Percentiles rank a stretch among this genome's conserved stretches.
phyloP scores from a whole-genome alignment of 2,113 vertebrate genomes.

The Pungitius pungitius region DNA sequence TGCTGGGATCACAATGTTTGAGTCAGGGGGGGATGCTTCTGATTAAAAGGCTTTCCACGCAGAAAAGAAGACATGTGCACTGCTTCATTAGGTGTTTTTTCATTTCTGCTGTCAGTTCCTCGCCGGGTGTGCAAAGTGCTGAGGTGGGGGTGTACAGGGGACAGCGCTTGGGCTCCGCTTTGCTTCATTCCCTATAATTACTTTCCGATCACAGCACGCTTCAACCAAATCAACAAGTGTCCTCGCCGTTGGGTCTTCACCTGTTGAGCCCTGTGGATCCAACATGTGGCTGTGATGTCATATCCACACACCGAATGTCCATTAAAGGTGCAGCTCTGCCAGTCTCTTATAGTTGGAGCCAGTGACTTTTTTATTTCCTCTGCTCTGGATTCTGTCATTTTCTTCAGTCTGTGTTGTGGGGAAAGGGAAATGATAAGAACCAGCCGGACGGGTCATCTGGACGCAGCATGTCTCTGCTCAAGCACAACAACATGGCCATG shows the following conservation, averaged over 20 bases:
- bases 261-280: conserved; percentile 19
- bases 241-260: conserved; percentile 24
- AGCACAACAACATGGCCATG: conserved; percentile 11
- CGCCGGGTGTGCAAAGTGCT: not conserved
- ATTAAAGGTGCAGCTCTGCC: conserved; percentile 26
- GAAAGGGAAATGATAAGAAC: conserved; percentile 56
- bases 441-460: conserved; percentile 56
- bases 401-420: conserved; percentile 28
- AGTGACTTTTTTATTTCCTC: not conserved
- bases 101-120: not conserved
- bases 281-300: conserved; percentile 49
- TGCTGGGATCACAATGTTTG: not conserved
- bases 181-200: conserved; percentile 1
- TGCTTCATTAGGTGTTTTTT: not conserved
- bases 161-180: not conserved
- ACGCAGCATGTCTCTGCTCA: conserved; percentile 42
- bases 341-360: conserved; percentile 19
- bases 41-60: not conserved
- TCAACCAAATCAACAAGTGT: conserved; percentile 30
- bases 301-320: conserved; percentile 52
- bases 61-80: not conserved
- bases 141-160: not conserved
- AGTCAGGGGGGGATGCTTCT: not conserved
- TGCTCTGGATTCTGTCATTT: conserved; percentile 24
- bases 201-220: conserved; percentile 4